These are phyloP conservation scores for Meloidogyne exigua DNA, from an alignment of 1,140 invertebrate genomes.

Conservation along the genomic window DNA sequence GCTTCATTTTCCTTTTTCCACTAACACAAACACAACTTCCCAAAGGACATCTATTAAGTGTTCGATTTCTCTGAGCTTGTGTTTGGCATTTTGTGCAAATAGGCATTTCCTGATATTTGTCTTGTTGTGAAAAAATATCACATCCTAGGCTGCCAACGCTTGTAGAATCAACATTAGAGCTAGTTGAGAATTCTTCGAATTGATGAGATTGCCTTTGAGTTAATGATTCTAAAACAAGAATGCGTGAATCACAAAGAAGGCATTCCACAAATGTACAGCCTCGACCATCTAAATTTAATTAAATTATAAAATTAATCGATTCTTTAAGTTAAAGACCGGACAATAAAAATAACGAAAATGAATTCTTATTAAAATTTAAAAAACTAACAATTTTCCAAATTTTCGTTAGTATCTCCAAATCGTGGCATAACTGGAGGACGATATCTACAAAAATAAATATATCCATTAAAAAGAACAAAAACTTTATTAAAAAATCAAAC, in stretches of 20 bases:
- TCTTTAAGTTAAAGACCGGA: no score
- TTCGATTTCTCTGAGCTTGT: conserved; percentile 16
- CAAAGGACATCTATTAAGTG: conserved; percentile 37
- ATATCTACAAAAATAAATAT: conserved; percentile 18
- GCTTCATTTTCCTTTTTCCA: conserved; percentile 41
- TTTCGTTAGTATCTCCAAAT: conserved; percentile 28
- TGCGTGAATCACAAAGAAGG: conserved; percentile 28
- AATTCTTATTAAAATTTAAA: not conserved
- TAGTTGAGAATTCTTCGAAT: conserved; percentile 7
- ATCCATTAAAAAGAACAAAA: not conserved
- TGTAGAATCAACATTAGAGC: not conserved
- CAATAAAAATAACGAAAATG: no score
- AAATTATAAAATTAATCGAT: not conserved
- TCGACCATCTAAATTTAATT: conserved; percentile 13
- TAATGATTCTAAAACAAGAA: conserved; percentile 29
- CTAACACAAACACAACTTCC: conserved; percentile 31
- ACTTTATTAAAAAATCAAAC: not conserved
- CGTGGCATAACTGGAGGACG: conserved; percentile 39
- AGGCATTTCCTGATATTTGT: conserved; percentile 24
- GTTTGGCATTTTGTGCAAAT: conserved; percentile 36
- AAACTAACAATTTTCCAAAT: conserved; percentile 26
- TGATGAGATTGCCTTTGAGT: conserved; percentile 19
- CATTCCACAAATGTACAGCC: conserved; percentile 31
- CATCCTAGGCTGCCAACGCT: not conserved
- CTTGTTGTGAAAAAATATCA: conserved; percentile 11